A percentile compares a stretch with the other conserved stretches of the same genome.
Conservation (phyloP, 2,888 invertebrate species). For the Tenthredo mesomela region DNA sequence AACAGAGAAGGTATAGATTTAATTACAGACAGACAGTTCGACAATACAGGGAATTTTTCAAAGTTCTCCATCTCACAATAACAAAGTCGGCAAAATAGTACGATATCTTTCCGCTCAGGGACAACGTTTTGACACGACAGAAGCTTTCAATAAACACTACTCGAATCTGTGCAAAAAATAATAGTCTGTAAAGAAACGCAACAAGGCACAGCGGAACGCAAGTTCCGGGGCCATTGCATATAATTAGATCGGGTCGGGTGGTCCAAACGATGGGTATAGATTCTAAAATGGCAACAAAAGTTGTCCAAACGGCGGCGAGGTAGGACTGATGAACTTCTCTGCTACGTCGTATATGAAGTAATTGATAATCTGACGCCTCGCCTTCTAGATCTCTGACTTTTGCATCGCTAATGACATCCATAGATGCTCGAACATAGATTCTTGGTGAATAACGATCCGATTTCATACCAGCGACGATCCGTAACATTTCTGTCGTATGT, state of each 20-base stretch:
- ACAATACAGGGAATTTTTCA: constrained; percentile 76
- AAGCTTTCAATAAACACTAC: constrained; percentile 97
- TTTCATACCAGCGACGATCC: constrained; percentile 84
- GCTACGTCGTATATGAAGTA: constrained; percentile 88
- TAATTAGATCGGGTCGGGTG: constrained; percentile 88
- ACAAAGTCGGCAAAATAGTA: constrained; percentile 91
- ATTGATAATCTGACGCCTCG: constrained; percentile 75
- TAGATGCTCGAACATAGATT: constrained; percentile 88
- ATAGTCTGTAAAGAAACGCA: constrained; percentile 86
- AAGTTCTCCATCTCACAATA: constrained; percentile 95
- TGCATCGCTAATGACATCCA: constrained; percentile 87
- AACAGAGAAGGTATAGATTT: constrained; percentile 55
- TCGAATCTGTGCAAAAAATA: constrained; percentile 84
- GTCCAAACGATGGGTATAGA: constrained; percentile 85
- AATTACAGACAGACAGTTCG: constrained; percentile 63
- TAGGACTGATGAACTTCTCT: constrained; percentile 94
- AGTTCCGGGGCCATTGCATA: constrained; percentile 98
- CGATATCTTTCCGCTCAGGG: constrained; percentile 93
- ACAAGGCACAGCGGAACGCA: constrained; percentile 94
- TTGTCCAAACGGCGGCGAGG: constrained; percentile 88
- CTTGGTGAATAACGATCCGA: constrained; percentile 85
- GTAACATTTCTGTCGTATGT: constrained; percentile 97
- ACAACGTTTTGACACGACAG: constrained; percentile 94
- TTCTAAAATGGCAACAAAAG: constrained; percentile 85
- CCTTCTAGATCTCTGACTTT: constrained; percentile 83